A percentile compares a stretch with the other conserved stretches of the same genome.
Conservation (phyloP, 2,113 vertebrate species). For the Microcebus jonahi region DNA sequence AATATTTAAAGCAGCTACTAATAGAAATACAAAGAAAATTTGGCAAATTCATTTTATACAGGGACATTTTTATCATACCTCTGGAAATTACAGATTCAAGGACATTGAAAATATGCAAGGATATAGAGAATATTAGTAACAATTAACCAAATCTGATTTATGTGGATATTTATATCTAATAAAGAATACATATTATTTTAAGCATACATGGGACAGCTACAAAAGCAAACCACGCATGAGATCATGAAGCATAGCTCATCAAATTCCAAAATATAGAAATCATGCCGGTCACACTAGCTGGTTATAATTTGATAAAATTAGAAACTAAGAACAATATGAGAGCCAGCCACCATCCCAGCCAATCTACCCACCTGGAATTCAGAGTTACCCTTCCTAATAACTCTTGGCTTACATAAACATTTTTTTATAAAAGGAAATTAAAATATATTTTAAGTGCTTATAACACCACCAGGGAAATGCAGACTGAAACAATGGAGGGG, state of each 20-base stretch:
- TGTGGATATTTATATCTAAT: not conserved
- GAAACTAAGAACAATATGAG: slow-evolving; percentile 32
- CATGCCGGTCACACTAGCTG: not conserved
- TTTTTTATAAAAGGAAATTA: not conserved
- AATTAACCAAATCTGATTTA: not conserved
- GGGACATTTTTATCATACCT: not conserved
- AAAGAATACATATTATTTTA: slow-evolving; percentile 41
- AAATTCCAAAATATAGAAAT: slow-evolving; percentile 48
- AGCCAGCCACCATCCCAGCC: not conserved
- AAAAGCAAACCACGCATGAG: slow-evolving; percentile 50
- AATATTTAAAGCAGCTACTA: not conserved
- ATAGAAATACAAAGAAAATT: slow-evolving; percentile 5
- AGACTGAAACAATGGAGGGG: slow-evolving; percentile 19
- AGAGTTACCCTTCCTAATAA: not conserved
- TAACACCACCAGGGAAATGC: not conserved
- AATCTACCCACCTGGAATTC: not conserved
- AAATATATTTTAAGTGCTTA: slow-evolving; percentile 36
- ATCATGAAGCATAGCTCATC: slow-evolving; percentile 43
- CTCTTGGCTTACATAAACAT: not conserved
- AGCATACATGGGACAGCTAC: not conserved
- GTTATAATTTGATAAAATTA: slow-evolving; percentile 56
- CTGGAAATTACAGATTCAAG: not conserved
- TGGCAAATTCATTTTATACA: not conserved
- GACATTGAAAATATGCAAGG: not conserved
- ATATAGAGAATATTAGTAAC: not conserved